Evolutionary conservation across 2,888 invertebrate genomes (phyloP), one percentile per base, ranked within the genome.

Genomic region (Dimorphilus gyrociliatus): DNA sequence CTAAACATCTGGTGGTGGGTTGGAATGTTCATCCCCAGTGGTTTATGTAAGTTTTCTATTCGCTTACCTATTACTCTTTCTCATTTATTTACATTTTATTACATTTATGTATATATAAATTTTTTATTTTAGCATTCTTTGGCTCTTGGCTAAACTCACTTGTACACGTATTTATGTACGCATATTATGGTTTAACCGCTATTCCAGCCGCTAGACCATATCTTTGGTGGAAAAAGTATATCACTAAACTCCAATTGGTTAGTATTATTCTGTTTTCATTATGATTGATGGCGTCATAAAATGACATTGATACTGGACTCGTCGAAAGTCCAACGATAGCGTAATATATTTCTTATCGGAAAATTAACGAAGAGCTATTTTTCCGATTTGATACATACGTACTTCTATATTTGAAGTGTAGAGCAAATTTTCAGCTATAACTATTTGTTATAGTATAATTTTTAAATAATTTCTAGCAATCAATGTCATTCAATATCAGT

Each of bases 1-100:
- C 81, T 88, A 57, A 75, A 77, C 3, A 72, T 88, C 33, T 85
- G 85, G 82, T 90, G 86, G 86, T 88, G 84, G 81, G 82, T 85
- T 24, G 49, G 53, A 39, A 50, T 50, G 34, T 60, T 57, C 40
- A 55, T 52, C 17, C 59, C 59, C 8, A 58, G 60, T 4, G 60
- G 60, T 29, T 84, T 85, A 23, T 78, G 85, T 85, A 63, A 74
- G 67, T 55, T 37, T 7, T 16, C 4, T 27, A 7, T 31, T 10
- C 6, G 14, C 3, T 8, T 18, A 14, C 6, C 17, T 6, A 1
- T 16, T 30, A 3, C 10, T 10, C 15, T 5, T 13, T 25, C 12
- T n/a, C 14, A 2, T 3, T 10, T 31, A 6, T 31, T 4, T 31
- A n/a, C 3, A 8, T n/a, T 8, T 12, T 27, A 27, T 27, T 8